These are phyloP conservation scores for Orthonyx spaldingii DNA, from an alignment of 2,113 vertebrate species.

Conservation along the genomic window DNA sequence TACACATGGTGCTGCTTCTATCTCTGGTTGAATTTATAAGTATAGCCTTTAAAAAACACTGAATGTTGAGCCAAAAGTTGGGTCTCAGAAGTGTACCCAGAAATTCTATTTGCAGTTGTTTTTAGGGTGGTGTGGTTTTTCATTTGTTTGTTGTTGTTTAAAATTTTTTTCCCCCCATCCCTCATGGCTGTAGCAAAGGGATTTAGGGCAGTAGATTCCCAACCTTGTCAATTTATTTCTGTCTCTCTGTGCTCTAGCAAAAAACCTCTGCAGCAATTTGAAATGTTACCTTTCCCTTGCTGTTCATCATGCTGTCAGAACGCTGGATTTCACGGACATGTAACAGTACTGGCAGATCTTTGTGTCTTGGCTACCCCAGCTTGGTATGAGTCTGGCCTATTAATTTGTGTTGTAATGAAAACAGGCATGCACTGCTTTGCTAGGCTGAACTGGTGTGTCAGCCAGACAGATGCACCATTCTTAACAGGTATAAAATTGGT, in stretches of 20 bases:
- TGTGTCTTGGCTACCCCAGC: neutral
- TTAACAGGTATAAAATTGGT: neutral
- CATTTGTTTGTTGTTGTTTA: neutral
- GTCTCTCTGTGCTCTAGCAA: neutral
- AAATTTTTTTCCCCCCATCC: accelerated
- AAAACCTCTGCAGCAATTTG: neutral
- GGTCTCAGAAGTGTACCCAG: neutral
- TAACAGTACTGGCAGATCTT: neutral
- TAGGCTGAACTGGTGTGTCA: neutral
- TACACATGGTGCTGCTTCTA: accelerated
- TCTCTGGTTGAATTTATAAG: neutral
- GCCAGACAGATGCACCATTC: neutral
- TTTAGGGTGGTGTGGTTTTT: too few species aligned
- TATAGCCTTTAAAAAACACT: neutral
- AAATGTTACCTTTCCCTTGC: neutral
- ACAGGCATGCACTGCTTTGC: neutral
- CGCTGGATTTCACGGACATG: neutral
- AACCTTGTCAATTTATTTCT: neutral
- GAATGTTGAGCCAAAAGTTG: neutral
- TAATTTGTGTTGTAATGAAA: neutral
- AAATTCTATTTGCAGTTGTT: neutral
- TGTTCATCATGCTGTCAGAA: neutral
- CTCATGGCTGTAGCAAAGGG: neutral
- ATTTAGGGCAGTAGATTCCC: neutral
- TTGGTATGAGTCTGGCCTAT: neutral